Evolutionary conservation across 2,888 invertebrate species (phyloP).

Genomic region (Sepioteuthis lessoniana): DNA sequence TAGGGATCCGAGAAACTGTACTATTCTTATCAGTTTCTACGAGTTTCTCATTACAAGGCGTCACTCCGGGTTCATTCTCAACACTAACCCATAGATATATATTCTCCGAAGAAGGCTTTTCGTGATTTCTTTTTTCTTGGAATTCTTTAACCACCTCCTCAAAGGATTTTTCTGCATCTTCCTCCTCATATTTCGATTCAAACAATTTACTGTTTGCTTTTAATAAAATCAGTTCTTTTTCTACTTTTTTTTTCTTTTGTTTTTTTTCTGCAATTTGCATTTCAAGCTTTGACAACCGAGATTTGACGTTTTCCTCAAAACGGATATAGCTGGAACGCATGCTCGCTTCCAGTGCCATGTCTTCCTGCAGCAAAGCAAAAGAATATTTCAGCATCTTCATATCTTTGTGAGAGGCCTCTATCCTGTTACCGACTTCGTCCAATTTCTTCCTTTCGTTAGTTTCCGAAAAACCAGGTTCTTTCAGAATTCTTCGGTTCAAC

Average conservation of each 20-base stretch:
- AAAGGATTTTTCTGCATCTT: neutral
- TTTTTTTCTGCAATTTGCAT: neutral
- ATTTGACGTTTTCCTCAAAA: slow-evolving; percentile 35
- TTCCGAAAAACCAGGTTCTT: neutral
- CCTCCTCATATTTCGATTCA: neutral
- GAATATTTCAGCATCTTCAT: slow-evolving; percentile 26
- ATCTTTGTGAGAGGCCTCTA: neutral
- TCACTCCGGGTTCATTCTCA: neutral
- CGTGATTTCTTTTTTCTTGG: too few species aligned
- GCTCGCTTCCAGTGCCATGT: neutral
- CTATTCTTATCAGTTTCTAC: neutral
- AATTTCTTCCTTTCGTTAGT: neutral
- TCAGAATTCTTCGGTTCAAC: neutral
- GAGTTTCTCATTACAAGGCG: neutral
- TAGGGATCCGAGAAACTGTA: neutral
- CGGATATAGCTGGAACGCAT: slow-evolving; percentile 35
- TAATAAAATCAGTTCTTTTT: neutral
- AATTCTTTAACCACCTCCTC: neutral
- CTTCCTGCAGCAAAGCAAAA: neutral
- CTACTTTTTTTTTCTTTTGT: neutral
- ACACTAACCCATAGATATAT: neutral
- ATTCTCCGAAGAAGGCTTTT: neutral
- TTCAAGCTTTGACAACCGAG: neutral
- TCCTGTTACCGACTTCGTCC: neutral
- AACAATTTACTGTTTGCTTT: slow-evolving; percentile 24